Conservation (phyloP, 2,797 vertebrate genomes). For the Aplochiton taeniatus region DNA sequence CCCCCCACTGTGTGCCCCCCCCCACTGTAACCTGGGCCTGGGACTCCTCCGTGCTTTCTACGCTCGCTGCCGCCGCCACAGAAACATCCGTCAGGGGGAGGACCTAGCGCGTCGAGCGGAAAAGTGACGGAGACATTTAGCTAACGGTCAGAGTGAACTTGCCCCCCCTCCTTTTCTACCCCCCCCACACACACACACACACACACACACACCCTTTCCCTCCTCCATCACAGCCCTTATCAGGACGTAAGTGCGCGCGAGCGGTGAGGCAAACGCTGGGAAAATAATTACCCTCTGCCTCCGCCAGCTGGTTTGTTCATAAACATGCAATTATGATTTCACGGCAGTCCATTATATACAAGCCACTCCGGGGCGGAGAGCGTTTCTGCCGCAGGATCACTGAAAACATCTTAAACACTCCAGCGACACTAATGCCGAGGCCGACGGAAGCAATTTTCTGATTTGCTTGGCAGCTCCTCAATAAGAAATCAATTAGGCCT, state of each 20-base stretch:
- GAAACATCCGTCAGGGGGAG: too few relatives aligned
- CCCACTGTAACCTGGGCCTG: too few relatives aligned
- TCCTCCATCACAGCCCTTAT: constrained; percentile 56
- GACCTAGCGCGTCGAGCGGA: background rate
- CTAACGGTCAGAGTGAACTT: constrained; percentile 17
- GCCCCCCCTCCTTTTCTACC: constrained; percentile 29
- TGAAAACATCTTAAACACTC: constrained; percentile 72
- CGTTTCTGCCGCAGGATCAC: constrained; percentile 59
- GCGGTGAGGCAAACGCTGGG: constrained; percentile 59
- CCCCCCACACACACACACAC: constrained; percentile 54
- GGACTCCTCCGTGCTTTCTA: too few relatives aligned
- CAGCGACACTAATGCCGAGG: constrained; percentile 68
- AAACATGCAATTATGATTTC: constrained; percentile 80
- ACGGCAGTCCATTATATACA: constrained; percentile 76
- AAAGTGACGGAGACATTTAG: constrained; percentile 27
- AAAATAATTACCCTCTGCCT: constrained; percentile 80
- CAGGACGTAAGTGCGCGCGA: constrained; percentile 62
- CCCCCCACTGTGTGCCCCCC: too few relatives aligned
- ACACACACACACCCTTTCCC: too few relatives aligned
- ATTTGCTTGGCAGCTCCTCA: constrained; percentile 90
- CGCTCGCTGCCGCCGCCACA: too few relatives aligned
- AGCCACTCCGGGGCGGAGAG: constrained; percentile 71
- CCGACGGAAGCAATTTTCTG: constrained; percentile 86
- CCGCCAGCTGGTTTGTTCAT: constrained; percentile 80
- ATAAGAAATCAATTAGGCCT: constrained; percentile 93